phyloP scores from a whole-genome alignment of 1,140 invertebrate genomes.

The Drosophila lowei region DNA sequence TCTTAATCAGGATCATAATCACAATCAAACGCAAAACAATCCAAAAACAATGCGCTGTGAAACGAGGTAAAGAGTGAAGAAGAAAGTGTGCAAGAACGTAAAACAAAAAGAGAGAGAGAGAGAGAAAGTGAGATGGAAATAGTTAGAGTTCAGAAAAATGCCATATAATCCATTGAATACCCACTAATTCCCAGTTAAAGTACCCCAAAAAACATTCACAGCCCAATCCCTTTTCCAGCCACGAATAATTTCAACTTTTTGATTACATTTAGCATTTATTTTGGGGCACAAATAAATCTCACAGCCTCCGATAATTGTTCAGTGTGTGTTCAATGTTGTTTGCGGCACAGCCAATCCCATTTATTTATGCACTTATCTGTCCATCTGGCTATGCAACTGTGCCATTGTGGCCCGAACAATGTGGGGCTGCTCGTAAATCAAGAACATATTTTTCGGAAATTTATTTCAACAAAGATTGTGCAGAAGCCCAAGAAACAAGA shows the following conservation, averaged over 20 bases:
- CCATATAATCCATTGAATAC: too few relatives aligned
- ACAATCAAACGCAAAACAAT: conserved; percentile 49
- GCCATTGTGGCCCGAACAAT: conserved; percentile 20
- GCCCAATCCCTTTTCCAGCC: background rate
- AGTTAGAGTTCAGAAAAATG: too few relatives aligned
- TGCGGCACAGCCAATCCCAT: background rate
- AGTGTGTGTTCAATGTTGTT: conserved; percentile 17
- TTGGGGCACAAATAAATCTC: conserved; percentile 49
- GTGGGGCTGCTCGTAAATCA: conserved; percentile 65
- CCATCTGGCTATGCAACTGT: conserved; percentile 37
- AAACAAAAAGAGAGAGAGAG: too few relatives aligned
- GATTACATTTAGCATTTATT: conserved; percentile 15
- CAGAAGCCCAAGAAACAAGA: conserved; percentile 18
- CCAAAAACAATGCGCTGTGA: conserved; percentile 72
- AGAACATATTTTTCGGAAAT: conserved; percentile 59
- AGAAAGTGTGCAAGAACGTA: background rate
- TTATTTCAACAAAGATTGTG: conserved; percentile 77
- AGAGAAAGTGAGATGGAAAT: too few relatives aligned
- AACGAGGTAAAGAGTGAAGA: conserved; percentile 50
- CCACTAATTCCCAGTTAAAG: too few relatives aligned
- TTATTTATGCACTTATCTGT: conserved; percentile 46
- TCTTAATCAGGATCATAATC: conserved; percentile 52
- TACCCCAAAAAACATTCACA: too few relatives aligned
- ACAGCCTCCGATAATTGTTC: conserved; percentile 33
- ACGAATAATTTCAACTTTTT: conserved; percentile 13